Conservation (phyloP, 2,113 vertebrate species). For the Hemiprocne comata region DNA sequence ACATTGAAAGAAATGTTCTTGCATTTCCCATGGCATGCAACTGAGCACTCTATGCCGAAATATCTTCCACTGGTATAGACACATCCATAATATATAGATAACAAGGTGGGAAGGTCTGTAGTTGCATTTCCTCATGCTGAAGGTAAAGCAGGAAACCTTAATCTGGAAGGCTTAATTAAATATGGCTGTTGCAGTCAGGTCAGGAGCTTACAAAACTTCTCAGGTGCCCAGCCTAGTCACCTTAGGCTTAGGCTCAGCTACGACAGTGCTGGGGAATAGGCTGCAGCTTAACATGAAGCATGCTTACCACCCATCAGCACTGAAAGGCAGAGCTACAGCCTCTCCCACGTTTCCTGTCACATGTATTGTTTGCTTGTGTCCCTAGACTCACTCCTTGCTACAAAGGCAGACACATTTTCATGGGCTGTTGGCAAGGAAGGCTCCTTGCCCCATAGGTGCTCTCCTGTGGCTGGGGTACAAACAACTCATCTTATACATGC, state of each 20-base stretch:
- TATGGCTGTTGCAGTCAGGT: background rate
- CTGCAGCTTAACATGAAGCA: background rate
- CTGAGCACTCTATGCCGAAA: background rate
- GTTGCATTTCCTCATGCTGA: background rate
- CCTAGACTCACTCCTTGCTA: background rate
- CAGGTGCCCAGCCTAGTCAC: background rate
- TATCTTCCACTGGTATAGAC: background rate
- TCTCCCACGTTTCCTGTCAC: background rate
- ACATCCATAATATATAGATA: background rate
- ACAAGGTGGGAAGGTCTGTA: background rate
- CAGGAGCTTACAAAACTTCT: background rate
- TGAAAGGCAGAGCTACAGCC: background rate
- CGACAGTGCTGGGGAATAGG: background rate
- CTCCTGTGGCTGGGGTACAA: background rate
- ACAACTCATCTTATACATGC: rapidly evolving
- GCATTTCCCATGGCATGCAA: background rate
- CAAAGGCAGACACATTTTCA: background rate
- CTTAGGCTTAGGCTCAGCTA: background rate
- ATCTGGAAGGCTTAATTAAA: background rate
- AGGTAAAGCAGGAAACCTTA: background rate
- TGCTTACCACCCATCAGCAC: background rate
- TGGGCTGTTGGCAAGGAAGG: background rate
- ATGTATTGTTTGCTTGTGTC: background rate
- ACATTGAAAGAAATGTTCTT: background rate
- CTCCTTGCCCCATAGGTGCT: background rate